Evolutionary conservation across 2,797 vertebrate genomes (phyloP).

Genomic region (Sebastes umbrosus): DNA sequence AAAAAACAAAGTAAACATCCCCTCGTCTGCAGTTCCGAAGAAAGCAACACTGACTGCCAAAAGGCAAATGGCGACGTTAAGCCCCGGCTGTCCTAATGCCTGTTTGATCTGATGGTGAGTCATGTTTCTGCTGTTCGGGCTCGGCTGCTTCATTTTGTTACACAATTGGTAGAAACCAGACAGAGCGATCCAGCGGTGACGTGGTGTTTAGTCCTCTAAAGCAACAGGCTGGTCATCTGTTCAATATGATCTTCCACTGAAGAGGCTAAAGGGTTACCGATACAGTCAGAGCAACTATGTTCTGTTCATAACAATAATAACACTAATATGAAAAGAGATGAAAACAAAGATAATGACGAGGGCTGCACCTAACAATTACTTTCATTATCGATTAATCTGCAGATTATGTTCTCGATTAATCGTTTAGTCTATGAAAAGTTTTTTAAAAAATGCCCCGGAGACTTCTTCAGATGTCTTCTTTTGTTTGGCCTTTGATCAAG

Average conservation of each 20-base stretch:
- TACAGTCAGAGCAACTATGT: slow-evolving; percentile 18
- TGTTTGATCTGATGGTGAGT: slow-evolving; percentile 13
- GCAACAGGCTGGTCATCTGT: neutral
- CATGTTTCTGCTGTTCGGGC: neutral
- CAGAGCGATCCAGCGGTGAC: slow-evolving; percentile 34
- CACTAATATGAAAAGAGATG: neutral
- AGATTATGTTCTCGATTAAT: neutral
- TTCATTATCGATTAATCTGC: neutral
- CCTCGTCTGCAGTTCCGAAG: neutral
- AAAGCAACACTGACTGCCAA: neutral
- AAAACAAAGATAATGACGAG: neutral
- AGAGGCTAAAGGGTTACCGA: slow-evolving; percentile 1
- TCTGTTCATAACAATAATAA: neutral
- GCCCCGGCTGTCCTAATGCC: neutral
- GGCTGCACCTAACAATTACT: neutral
- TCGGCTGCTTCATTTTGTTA: slow-evolving; percentile 9
- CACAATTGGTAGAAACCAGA: slow-evolving; percentile 27
- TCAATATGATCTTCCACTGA: slow-evolving; percentile 9
- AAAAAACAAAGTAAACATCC: neutral
- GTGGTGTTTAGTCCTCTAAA: slow-evolving; percentile 13
- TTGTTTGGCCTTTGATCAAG: neutral
- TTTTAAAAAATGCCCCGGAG: neutral
- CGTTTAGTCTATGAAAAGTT: neutral
- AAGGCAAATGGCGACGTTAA: neutral
- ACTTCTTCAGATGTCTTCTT: neutral